Conservation (phyloP, 1,140 invertebrate genomes). For the Colletes gigas region DNA sequence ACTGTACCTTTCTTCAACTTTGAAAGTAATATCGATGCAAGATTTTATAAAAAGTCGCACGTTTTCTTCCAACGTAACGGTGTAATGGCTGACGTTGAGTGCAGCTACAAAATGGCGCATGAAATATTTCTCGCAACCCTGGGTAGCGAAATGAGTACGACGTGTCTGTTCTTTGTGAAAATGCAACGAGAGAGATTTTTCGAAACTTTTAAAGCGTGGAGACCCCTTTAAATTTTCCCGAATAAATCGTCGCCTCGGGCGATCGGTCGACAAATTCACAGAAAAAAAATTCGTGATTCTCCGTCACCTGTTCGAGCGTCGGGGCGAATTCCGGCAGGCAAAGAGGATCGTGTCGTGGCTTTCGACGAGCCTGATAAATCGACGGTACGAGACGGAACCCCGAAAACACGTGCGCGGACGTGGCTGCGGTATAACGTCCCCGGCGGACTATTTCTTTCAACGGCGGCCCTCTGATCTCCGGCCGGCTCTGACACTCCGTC, state of each 20-base stretch:
- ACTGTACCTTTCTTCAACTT: too few species aligned
- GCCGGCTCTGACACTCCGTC: constrained; percentile 62
- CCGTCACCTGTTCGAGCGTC: constrained; percentile 37
- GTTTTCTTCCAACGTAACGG: too few species aligned
- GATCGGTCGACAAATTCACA: background rate
- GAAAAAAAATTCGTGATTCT: background rate
- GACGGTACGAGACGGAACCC: constrained; percentile 52
- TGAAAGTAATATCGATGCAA: too few species aligned
- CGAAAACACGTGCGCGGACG: constrained; percentile 62
- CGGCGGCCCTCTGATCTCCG: constrained; percentile 70
- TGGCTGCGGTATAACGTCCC: constrained; percentile 40
- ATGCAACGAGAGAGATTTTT: too few species aligned
- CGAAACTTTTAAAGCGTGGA: too few species aligned
- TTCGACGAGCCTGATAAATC: constrained; percentile 71
- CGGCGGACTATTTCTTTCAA: constrained; percentile 72
- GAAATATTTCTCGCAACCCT: too few species aligned
- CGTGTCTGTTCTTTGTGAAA: too few species aligned
- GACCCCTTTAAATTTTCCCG: too few species aligned
- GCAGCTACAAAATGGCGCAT: too few species aligned
- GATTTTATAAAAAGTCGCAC: too few species aligned
- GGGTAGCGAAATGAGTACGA: too few species aligned
- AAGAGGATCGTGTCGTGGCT: constrained; percentile 52
- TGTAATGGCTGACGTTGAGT: too few species aligned
- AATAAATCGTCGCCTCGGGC: background rate
- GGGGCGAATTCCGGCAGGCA: constrained; percentile 22